Evolutionary conservation across 2,888 invertebrate genomes (phyloP).

Genomic region (Notodonta dromedarius): DNA sequence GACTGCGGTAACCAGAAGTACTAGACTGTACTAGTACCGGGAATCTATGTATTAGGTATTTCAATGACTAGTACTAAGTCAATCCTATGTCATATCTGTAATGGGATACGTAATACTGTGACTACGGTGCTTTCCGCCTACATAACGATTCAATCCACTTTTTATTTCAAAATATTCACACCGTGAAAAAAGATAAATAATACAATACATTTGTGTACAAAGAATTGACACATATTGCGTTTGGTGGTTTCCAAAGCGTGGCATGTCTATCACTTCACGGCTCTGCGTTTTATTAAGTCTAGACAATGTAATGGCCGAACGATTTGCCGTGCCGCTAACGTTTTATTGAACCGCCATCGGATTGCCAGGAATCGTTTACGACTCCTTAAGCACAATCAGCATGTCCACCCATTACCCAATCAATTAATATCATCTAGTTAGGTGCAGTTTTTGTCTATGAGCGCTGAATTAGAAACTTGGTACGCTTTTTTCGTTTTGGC

Average conservation of each 20-base stretch:
- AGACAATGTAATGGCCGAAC: constrained; percentile 63
- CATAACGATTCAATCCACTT: too few species aligned
- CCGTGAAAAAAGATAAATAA: too few species aligned
- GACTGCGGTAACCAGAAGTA: too few species aligned
- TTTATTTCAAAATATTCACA: too few species aligned
- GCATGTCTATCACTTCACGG: constrained; percentile 40
- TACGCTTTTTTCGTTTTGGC: too few species aligned
- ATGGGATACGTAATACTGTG: too few species aligned
- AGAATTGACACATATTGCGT: background rate
- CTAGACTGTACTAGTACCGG: too few species aligned
- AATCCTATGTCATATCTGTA: too few species aligned
- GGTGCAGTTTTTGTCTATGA: background rate
- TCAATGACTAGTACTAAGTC: too few species aligned
- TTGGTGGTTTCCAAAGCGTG: constrained; percentile 8
- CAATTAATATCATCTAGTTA: constrained; percentile 21
- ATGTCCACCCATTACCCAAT: constrained; percentile 40
- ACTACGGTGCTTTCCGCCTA: too few species aligned
- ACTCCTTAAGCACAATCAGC: constrained; percentile 32
- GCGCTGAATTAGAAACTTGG: too few species aligned
- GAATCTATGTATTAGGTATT: too few species aligned
- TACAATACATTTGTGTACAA: background rate
- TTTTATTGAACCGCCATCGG: constrained; percentile 57
- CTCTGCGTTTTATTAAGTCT: constrained; percentile 58
- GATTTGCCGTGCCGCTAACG: constrained; percentile 51
- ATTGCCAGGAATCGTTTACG: constrained; percentile 50